Base-by-base conservation (phyloP, 1,140 invertebrate genomes). In the Heliconius himera region DNA sequence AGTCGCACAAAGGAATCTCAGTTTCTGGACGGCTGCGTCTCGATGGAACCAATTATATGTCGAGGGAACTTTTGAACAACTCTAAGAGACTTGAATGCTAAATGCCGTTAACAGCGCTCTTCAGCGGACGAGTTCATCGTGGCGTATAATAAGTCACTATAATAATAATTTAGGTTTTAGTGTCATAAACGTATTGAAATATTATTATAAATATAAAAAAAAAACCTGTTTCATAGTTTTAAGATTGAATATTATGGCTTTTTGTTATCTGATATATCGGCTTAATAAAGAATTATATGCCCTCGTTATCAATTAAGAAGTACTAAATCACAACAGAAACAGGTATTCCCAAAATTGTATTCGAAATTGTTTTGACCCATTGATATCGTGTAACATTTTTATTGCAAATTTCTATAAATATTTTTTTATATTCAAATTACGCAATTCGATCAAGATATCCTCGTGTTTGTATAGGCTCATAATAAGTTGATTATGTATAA, bases 11-110 rank as follows among this genome's bases (percentile, higher is more conserved):
- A 93, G 91, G 88, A 87, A 83, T 81, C 76, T 76, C 83, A 89
- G 81, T 93, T 94, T 94, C 91, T 89, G 89, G 85, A 86, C 86
- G 83, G 84, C 60, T 90, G 89, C 81, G 75, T 83, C 83, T 83
- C 81, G 91, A 94, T 91, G 85, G 83, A 88, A 82, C 87, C 90
- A 91, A 93, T 93, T 93, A 90, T 81, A 78, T 51, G 77, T 66
- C 70, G 80, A 76, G 73, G 70, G 74, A 81, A 81, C 76, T 81
- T 81, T 81, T 81, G 76, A 77, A 78, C 80, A 78, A 78, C 20
- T 20, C 49, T 46, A 20, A 74, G n/a, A 56, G 75, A 81, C 29
- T 49, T 56, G 41, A 81, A 75, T 74, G 56, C 16, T 78, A 75
- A 78, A 78, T 72, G 73, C 76, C 76, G 73, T 76, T 80, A 74